Evolutionary conservation across 2,113 vertebrate species (phyloP), one percentile per base, ranked within the genome.

Genomic region (Zosterops japonicus): DNA sequence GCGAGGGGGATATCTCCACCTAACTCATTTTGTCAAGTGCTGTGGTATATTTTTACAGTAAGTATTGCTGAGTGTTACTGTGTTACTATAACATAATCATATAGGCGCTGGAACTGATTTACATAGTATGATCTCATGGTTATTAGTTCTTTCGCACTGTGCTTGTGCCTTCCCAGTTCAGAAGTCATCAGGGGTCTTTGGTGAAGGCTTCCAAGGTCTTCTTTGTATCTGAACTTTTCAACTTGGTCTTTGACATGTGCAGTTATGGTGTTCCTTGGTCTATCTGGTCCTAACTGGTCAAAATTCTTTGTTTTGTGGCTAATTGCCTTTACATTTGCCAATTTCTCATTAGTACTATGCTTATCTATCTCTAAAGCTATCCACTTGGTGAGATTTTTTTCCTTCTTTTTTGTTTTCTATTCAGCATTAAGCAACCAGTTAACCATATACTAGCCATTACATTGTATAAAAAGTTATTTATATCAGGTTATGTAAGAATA

Each of bases 41-140:
- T 69, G 27, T 50, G 47, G 47, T 69, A 8, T 39, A 29, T 69
- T 52, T 69, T 29, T 22, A 16, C 24, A 28, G 12, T 50, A 19
- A 50, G n/a, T 36, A 69, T 50, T 69, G 25, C n/a, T 69, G 14
- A 68, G n/a, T 36, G n/a, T 69, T 36, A 36, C 24, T 21, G 12
- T 36, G 46, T 50, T n/a, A 22, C 18, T 50, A 4, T 39, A 52
- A 69, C 14, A 69, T 50, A 9, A 36, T 69, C 24, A 36, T 14
- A 17, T 39, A 39, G 1, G 0, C 2, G 2, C 47, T 3, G 2
- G 27, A 39, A 31, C 10, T 39, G 22, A 39, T 39, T 70, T 52
- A 31, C 35, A 11, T 31, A 5, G 47, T 39, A 22, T 9, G 7
- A 28, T 11, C 9, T 52, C 13, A 28, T 52, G 47, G 27, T 70